phyloP scores from a whole-genome alignment of 1,140 invertebrate genomes.

The Diabrotica virgifera region DNA sequence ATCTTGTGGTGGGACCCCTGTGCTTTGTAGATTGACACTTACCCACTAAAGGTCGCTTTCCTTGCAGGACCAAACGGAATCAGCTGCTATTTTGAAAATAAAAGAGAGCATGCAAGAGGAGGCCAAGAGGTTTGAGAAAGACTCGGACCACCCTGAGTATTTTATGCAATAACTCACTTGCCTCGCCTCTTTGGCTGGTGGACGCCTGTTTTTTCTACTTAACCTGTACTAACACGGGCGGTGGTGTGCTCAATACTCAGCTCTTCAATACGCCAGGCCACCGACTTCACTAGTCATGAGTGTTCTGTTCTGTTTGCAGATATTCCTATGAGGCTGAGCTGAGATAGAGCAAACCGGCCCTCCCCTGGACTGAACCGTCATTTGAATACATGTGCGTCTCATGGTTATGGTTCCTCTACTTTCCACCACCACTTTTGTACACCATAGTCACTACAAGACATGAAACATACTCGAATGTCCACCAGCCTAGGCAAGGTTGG shows the following conservation, averaged over 20 bases:
- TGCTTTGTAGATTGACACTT: conserved; percentile 49
- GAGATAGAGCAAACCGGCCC: conserved; percentile 23
- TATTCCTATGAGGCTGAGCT: conserved; percentile 47
- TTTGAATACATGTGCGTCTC: conserved; percentile 18
- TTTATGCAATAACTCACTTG: conserved; percentile 80
- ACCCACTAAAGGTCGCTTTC: conserved; percentile 58
- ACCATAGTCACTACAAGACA: conserved; percentile 17
- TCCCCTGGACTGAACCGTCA: conserved; percentile 23
- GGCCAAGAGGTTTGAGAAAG: conserved; percentile 99
- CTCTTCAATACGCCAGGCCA: conserved; percentile 44
- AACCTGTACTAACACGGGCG: conserved; percentile 49
- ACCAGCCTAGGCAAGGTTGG: conserved; percentile 43
- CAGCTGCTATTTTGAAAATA: conserved; percentile 98
- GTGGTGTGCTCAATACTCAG: conserved; percentile 48
- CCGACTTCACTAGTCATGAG: conserved; percentile 47
- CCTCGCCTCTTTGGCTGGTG: conserved; percentile 49
- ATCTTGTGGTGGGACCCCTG: conserved; percentile 29
- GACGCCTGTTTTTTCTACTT: conserved; percentile 47
- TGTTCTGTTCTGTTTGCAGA: conserved; percentile 49
- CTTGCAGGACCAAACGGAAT: conserved; percentile 94
- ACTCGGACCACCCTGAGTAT: conserved; percentile 94
- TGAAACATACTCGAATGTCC: conserved; percentile 31
- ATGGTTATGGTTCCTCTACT: conserved; percentile 32
- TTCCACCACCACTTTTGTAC: conserved; percentile 15
- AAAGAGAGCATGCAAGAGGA: conserved; percentile 99